phyloP scores from a whole-genome alignment of 2,888 invertebrate species.

The Trypoxylon attenuatum region DNA sequence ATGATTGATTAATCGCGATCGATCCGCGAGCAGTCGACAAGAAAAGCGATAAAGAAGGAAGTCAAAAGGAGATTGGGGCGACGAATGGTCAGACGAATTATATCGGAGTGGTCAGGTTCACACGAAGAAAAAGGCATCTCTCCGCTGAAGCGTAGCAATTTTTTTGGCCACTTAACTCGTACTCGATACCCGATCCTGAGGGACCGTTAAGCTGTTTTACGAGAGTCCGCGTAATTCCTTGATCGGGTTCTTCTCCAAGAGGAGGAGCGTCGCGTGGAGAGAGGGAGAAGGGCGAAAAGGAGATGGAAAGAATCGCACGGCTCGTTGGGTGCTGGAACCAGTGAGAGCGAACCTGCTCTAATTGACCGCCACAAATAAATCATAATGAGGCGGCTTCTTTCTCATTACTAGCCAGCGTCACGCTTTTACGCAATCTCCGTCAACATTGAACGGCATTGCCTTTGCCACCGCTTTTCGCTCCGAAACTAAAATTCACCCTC shows the following conservation, averaged over 20 bases:
- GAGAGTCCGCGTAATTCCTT: constrained; percentile 57
- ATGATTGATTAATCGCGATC: too few species aligned
- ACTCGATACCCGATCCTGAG: constrained; percentile 49
- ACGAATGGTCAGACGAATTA: constrained; percentile 40
- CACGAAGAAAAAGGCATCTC: constrained; percentile 47
- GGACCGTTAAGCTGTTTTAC: constrained; percentile 57
- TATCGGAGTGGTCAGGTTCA: too few species aligned
- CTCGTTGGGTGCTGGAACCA: too few species aligned
- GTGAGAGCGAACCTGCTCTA: too few species aligned
- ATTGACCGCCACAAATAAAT: constrained; percentile 61
- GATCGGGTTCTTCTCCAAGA: constrained; percentile 40
- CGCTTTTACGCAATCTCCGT: constrained; percentile 57
- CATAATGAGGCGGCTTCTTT: constrained; percentile 58
- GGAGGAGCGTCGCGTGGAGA: not conserved
- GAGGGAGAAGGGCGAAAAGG: not conserved
- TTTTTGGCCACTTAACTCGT: constrained; percentile 57
- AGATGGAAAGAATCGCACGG: too few species aligned
- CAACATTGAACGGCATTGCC: constrained; percentile 42
- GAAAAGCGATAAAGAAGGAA: not conserved
- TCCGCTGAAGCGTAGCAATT: constrained; percentile 52
- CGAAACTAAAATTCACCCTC: constrained; percentile 47
- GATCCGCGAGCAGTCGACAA: too few species aligned
- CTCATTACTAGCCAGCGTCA: constrained; percentile 53
- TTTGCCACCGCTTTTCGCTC: constrained; percentile 11
- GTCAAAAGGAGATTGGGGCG: constrained; percentile 6